phyloP scores from a whole-genome alignment of 2,888 invertebrate genomes.

The Mellilla xanthometata region DNA sequence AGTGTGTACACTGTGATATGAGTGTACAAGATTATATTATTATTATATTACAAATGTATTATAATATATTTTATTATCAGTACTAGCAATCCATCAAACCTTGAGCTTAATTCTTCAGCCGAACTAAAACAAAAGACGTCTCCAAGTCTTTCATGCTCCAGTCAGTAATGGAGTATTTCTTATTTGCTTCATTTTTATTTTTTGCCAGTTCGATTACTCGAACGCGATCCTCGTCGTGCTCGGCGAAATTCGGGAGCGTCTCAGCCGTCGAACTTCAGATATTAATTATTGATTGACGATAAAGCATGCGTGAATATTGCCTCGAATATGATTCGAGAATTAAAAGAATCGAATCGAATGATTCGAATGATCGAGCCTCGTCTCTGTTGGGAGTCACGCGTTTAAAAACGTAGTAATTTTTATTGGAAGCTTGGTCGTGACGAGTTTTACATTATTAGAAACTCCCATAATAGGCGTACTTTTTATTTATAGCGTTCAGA shows the following conservation, averaged over 20 bases:
- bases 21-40: too few species aligned
- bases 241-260: conserved; percentile 82
- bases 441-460: not conserved
- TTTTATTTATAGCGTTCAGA: too few species aligned
- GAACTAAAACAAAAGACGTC: conserved; percentile 35
- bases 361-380: not conserved
- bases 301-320: conserved; percentile 72
- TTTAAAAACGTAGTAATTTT: conserved; percentile 27
- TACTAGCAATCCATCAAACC: too few species aligned
- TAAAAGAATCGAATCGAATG: conserved; percentile 25
- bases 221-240: conserved; percentile 79
- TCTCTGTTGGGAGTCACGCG: not conserved
- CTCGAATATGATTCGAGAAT: conserved; percentile 47
- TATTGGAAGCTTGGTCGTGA: conserved; percentile 24
- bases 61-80: too few species aligned
- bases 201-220: conserved; percentile 81
- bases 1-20: too few species aligned
- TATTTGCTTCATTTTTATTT: conserved; percentile 82
- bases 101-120: too few species aligned
- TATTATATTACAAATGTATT: too few species aligned
- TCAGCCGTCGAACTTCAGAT: conserved; percentile 72
- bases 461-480: too few species aligned
- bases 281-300: conserved; percentile 83
- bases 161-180: conserved; percentile 80
- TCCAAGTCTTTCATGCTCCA: conserved; percentile 51